Evolutionary conservation across 1,140 invertebrate species (phyloP), one percentile per base, ranked within the genome.

Genomic region (Drosophila asahinai): DNA sequence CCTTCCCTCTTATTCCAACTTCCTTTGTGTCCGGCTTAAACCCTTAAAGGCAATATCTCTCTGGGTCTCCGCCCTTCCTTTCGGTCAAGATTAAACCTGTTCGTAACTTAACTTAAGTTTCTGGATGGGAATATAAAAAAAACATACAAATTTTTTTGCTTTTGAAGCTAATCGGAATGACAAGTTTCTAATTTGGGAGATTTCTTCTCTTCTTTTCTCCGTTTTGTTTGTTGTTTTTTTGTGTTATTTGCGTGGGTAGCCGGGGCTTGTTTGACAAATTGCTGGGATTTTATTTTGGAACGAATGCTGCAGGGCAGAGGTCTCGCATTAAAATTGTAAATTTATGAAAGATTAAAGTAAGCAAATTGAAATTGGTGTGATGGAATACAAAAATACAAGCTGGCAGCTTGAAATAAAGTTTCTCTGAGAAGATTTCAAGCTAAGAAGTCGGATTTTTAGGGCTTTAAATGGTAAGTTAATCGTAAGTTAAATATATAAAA

Each of bases 111-210:
- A 73, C 19, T 51, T 59, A 71, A 58, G 27, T 73, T 81, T 67
- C 63, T 63, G 61, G 38, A 30, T 36, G 22, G 9, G 40, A 52
- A 52, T 63, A 54, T 30, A 43, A 36, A 36, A 25, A 25, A 54
- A 67, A 67, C 33, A 38, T 25, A 64, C 43, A 64, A 62, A 48
- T 43, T 64, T 60, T 60, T 49, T 33, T 75, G 57, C 57, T 30
- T 57, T 48, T 67, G 58, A 81, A 81, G 81, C 81, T 86, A 81
- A 83, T 77, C 77, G 66, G 80, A 84, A 86, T 77, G 81, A 84
- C 81, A 84, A 84, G 82, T 86, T 84, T 84, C 83, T 73, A 84
- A 81, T 84, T 81, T 65, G 81, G 65, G 73, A 84, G 72, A 62
- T 83, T 71, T 72, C 68, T 36, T 30, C 12, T 72, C 33, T 70